Evolutionary conservation across 2,113 vertebrate genomes (phyloP).

Genomic region (Megaleporinus macrocephalus): DNA sequence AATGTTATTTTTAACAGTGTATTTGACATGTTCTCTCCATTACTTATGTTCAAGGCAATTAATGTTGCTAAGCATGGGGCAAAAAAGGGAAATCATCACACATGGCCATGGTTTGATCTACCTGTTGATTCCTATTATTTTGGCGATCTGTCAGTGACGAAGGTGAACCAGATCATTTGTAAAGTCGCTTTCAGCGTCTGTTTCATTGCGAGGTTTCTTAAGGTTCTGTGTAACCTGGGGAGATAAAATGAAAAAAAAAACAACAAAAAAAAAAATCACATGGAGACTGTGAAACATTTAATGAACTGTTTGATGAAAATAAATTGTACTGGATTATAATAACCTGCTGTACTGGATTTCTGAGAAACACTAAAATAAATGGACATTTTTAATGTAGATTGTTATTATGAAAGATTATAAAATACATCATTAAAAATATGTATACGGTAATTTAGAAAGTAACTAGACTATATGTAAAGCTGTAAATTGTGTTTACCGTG

Average conservation of each 20-base stretch:
- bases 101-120: slow-evolving; percentile 72
- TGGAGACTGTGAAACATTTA: slow-evolving; percentile 73
- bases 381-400: too few relatives aligned
- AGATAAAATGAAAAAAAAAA: slow-evolving; percentile 72
- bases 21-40: slow-evolving; percentile 66
- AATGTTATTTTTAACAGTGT: slow-evolving; percentile 68
- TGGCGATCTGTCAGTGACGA: slow-evolving; percentile 55
- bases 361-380: too few relatives aligned
- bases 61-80: slow-evolving; percentile 75
- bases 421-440: too few relatives aligned
- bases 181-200: slow-evolving; percentile 74
- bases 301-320: slow-evolving; percentile 67
- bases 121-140: slow-evolving; percentile 71
- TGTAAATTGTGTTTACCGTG: too few relatives aligned
- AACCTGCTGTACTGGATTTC: background rate
- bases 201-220: slow-evolving; percentile 78
- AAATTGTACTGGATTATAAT: slow-evolving; percentile 66
- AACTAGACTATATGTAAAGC: too few relatives aligned
- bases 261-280: slow-evolving; percentile 54
- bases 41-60: slow-evolving; percentile 69
- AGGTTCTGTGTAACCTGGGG: slow-evolving; percentile 73
- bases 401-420: too few relatives aligned
- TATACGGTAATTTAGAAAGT: too few relatives aligned
- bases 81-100: slow-evolving; percentile 68
- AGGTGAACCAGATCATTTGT: slow-evolving; percentile 72